phyloP scores from a whole-genome alignment of 2,888 invertebrate genomes.

The Acleris emargana region DNA sequence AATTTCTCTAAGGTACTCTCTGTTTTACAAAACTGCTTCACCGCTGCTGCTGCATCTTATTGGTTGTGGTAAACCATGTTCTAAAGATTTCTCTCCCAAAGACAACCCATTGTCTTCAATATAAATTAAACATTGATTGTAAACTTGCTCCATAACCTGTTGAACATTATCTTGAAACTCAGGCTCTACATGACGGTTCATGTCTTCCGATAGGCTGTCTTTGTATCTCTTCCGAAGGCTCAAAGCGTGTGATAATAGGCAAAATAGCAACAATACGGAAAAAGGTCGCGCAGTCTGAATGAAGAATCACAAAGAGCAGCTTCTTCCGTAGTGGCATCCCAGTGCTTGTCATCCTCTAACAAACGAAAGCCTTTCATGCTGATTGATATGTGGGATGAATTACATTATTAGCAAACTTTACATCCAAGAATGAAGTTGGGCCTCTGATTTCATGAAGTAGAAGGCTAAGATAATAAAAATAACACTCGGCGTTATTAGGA shows the following conservation, averaged over 20 bases:
- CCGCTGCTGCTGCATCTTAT: no score
- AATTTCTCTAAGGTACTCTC: slow-evolving; percentile 20
- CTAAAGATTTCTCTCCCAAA: slow-evolving; percentile 20
- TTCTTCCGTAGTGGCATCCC: slow-evolving; percentile 36
- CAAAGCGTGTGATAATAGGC: slow-evolving; percentile 36
- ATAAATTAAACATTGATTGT: not conserved
- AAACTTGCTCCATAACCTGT: not conserved
- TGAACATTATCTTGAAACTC: slow-evolving; percentile 14
- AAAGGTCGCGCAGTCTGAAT: slow-evolving; percentile 40
- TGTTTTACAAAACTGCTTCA: slow-evolving; percentile 3
- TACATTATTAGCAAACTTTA: slow-evolving; percentile 35
- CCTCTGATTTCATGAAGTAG: slow-evolving; percentile 46
- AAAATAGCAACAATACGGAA: slow-evolving; percentile 42
- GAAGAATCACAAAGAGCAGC: slow-evolving; percentile 37
- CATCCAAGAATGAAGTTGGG: slow-evolving; percentile 38
- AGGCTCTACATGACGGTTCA: slow-evolving; percentile 10
- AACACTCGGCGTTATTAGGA: slow-evolving; percentile 42
- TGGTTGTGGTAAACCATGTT: slow-evolving; percentile 9
- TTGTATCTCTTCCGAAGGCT: slow-evolving; percentile 40
- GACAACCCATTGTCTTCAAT: slow-evolving; percentile 21
- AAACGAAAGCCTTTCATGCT: slow-evolving; percentile 40
- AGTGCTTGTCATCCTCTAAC: slow-evolving; percentile 38
- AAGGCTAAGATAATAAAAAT: slow-evolving; percentile 43
- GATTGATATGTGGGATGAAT: slow-evolving; percentile 36
- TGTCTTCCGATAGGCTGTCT: slow-evolving; percentile 1